Percentiles rank a stretch among this genome's conserved stretches.
Evolutionary conservation across 2,888 invertebrate genomes (phyloP).

Genomic region (Syritta pipiens): DNA sequence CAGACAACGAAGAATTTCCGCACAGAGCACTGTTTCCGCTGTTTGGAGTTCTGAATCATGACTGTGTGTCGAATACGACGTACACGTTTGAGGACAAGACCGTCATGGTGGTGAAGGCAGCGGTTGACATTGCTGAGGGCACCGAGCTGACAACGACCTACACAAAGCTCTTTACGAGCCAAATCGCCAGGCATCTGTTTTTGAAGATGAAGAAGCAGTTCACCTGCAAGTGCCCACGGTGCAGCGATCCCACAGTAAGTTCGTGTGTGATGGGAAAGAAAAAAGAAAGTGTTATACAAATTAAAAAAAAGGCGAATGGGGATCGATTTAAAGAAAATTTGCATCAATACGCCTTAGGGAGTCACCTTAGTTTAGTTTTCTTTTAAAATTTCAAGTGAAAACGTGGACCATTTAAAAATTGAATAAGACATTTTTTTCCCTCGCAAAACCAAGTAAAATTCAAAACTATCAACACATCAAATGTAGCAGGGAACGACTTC

Average conservation of each 20-base stretch:
- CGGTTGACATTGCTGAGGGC: conserved; percentile 82
- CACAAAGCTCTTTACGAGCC: conserved; percentile 85
- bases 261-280: neutral
- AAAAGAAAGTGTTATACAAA: no score
- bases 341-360: no score
- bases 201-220: conserved; percentile 84
- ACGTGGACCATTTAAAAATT: no score
- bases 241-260: conserved; percentile 85
- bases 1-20: conserved; percentile 77
- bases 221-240: conserved; percentile 84
- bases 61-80: conserved; percentile 86
- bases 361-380: no score
- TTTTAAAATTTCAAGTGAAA: no score
- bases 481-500: no score
- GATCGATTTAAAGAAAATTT: no score
- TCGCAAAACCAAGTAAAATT: no score
- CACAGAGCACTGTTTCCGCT: conserved; percentile 84
- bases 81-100: conserved; percentile 83
- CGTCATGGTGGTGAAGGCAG: conserved; percentile 83
- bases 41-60: conserved; percentile 86
- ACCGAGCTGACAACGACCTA: conserved; percentile 85
- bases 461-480: no score
- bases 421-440: no score
- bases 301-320: no score
- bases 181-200: conserved; percentile 83